Conservation (phyloP, 2,888 invertebrate species). For the Drosophila mulleri region DNA sequence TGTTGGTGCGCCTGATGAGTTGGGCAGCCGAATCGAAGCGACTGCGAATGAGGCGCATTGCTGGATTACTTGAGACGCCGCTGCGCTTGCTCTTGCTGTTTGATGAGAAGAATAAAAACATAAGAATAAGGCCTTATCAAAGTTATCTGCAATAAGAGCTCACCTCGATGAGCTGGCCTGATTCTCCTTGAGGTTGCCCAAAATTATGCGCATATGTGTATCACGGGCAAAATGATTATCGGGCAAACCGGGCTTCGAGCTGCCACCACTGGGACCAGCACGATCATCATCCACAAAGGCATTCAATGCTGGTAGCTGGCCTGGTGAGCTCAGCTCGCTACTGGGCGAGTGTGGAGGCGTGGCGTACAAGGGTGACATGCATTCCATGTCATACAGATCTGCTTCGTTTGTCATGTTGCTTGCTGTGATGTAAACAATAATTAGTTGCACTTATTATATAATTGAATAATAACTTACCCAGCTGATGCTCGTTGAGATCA, state of each 20-base stretch:
- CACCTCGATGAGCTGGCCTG: slow-evolving; percentile 84
- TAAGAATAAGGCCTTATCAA: not conserved
- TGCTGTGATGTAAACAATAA: slow-evolving; percentile 34
- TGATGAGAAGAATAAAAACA: not conserved
- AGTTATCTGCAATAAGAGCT: slow-evolving; percentile 15
- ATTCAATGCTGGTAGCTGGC: slow-evolving; percentile 83
- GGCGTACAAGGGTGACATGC: slow-evolving; percentile 90
- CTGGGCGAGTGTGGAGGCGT: slow-evolving; percentile 92
- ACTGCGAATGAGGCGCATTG: slow-evolving; percentile 90
- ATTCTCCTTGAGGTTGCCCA: slow-evolving; percentile 87
- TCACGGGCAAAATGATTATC: slow-evolving; percentile 95
- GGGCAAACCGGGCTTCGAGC: slow-evolving; percentile 85
- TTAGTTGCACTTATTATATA: not conserved
- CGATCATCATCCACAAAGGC: slow-evolving; percentile 84
- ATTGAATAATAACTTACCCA: slow-evolving; percentile 68
- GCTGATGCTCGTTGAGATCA: slow-evolving; percentile 85
- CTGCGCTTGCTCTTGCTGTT: slow-evolving; percentile 89
- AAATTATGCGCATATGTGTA: slow-evolving; percentile 95
- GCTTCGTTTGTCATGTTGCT: slow-evolving; percentile 83
- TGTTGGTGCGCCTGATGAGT: slow-evolving; percentile 85
- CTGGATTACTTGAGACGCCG: slow-evolving; percentile 94
- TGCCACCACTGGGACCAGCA: slow-evolving; percentile 70
- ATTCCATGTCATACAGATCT: slow-evolving; percentile 85
- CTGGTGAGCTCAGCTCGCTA: slow-evolving; percentile 87
- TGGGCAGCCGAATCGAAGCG: slow-evolving; percentile 86